These are phyloP conservation scores for Cyprinodon variegatus DNA, from an alignment of 2,113 vertebrate genomes.

Conservation along the genomic window DNA sequence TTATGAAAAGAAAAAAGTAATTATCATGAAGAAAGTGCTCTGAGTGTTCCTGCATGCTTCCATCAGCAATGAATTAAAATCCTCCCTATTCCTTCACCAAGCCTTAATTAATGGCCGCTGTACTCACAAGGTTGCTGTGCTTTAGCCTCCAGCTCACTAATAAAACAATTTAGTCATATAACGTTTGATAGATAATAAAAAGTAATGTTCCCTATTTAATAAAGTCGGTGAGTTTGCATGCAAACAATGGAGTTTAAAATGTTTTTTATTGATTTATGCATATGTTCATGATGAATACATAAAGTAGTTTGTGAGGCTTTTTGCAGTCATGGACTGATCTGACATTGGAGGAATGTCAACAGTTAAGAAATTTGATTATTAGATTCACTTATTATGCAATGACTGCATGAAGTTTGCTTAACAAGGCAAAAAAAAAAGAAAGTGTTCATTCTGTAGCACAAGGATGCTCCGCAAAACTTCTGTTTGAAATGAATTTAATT, in stretches of 20 bases:
- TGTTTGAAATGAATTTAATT: no score
- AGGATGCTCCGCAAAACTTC: no score
- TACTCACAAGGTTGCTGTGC: neutral
- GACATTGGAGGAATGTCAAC: neutral
- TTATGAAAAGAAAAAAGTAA: neutral
- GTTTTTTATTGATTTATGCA: neutral
- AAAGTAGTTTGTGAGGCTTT: neutral
- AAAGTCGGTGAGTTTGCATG: neutral
- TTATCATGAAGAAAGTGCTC: neutral
- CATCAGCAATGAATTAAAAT: neutral
- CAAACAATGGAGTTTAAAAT: neutral
- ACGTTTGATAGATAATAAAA: neutral
- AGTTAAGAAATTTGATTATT: no score
- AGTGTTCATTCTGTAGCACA: no score
- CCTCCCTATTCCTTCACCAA: neutral
- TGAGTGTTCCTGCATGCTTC: neutral
- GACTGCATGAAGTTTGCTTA: neutral
- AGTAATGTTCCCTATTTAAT: neutral
- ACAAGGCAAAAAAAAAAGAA: neutral
- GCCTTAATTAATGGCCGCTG: slow-evolving; percentile 12
- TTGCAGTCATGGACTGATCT: neutral
- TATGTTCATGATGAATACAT: neutral
- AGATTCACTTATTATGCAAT: no score
- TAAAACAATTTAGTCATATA: slow-evolving; percentile 1
- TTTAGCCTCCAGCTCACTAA: neutral